Conservation (phyloP, 2,113 vertebrate genomes). For the Epinephelus cyanopodus region DNA sequence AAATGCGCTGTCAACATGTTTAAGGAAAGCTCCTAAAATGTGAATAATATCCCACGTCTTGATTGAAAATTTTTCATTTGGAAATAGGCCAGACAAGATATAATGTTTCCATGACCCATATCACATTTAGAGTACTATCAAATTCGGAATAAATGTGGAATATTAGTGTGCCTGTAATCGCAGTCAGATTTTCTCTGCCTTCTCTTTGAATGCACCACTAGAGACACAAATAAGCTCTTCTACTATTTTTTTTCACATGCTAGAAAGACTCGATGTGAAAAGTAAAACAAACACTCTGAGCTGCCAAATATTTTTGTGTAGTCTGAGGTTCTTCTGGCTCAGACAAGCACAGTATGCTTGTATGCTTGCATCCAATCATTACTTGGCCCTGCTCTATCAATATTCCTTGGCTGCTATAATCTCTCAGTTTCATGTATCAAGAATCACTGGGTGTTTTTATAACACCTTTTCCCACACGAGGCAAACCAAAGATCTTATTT, state of each 20-base stretch:
- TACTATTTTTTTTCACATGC: neutral
- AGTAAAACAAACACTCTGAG: slow-evolving; percentile 37
- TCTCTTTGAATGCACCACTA: slow-evolving; percentile 24
- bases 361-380: slow-evolving; percentile 46
- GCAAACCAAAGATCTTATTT: slow-evolving; percentile 61
- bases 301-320: slow-evolving; percentile 55
- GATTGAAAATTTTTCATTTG: no score
- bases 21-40: no score
- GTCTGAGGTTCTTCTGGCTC: slow-evolving; percentile 48
- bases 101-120: no score
- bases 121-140: no score
- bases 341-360: slow-evolving; percentile 33
- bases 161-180: neutral
- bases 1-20: no score
- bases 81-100: no score
- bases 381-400: slow-evolving; percentile 41
- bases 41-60: no score
- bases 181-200: slow-evolving; percentile 1
- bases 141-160: no score
- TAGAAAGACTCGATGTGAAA: slow-evolving; percentile 44
- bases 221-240: slow-evolving; percentile 37
- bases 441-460: slow-evolving; percentile 20
- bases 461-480: slow-evolving; percentile 37
- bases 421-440: slow-evolving; percentile 29
- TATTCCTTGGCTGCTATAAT: slow-evolving; percentile 27